Evolutionary conservation across 2,888 invertebrate genomes (phyloP).

Genomic region (Cataglyphis altisquamis): DNA sequence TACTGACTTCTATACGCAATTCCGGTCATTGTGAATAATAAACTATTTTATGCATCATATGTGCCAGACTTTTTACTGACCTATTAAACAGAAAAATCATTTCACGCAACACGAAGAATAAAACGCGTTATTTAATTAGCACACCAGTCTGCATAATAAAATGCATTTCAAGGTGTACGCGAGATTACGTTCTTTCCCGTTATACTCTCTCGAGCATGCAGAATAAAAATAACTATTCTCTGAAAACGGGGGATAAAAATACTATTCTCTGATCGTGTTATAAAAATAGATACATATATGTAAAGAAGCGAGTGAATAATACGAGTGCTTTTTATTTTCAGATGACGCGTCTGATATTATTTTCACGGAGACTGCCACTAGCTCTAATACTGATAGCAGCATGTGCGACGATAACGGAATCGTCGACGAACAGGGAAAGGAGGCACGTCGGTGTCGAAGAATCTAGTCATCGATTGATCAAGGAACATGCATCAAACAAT

Average conservation of each 20-base stretch:
- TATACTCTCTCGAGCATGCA: background rate
- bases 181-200: background rate
- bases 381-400: slow-evolving; percentile 67
- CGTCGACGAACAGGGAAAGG: slow-evolving; percentile 64
- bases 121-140: slow-evolving; percentile 43
- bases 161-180: background rate
- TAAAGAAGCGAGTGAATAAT: background rate
- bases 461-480: slow-evolving; percentile 72
- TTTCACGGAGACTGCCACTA: slow-evolving; percentile 63
- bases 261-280: background rate
- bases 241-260: background rate
- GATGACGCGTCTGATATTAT: slow-evolving; percentile 64
- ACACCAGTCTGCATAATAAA: background rate
- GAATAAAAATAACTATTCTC: background rate
- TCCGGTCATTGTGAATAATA: slow-evolving; percentile 42
- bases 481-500: slow-evolving; percentile 26
- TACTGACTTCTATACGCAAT: slow-evolving; percentile 41
- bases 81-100: slow-evolving; percentile 25
- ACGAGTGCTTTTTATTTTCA: slow-evolving; percentile 60
- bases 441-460: slow-evolving; percentile 68
- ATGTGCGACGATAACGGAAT: slow-evolving; percentile 59
- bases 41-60: slow-evolving; percentile 29
- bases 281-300: background rate
- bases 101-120: slow-evolving; percentile 19
- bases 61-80: slow-evolving; percentile 13